Conservation (phyloP, 1,140 invertebrate species). For the Drosophila funebris region DNA sequence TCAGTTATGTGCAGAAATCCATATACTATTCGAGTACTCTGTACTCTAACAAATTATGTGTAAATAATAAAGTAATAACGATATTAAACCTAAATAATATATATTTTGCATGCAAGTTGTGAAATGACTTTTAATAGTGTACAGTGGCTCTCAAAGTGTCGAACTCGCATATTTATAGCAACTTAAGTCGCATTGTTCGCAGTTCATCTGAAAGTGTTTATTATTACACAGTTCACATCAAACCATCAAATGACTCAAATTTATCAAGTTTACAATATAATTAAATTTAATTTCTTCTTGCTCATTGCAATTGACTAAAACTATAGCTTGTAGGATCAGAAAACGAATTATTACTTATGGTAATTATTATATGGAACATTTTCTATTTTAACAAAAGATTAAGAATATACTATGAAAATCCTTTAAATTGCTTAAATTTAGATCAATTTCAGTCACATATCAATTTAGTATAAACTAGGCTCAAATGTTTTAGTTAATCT, state of each 20-base stretch:
- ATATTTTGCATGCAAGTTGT: neutral
- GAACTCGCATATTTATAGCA: neutral
- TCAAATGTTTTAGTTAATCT: neutral
- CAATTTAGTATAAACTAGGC: neutral
- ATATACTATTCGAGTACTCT: neutral
- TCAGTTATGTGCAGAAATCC: slow-evolving; percentile 13
- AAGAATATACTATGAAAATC: too few relatives aligned
- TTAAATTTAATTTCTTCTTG: too few relatives aligned
- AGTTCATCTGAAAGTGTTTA: neutral
- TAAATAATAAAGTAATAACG: neutral
- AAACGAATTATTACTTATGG: too few relatives aligned
- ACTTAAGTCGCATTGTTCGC: neutral
- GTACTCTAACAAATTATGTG: neutral
- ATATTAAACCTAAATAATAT: neutral
- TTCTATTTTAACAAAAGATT: too few relatives aligned
- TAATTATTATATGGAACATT: too few relatives aligned
- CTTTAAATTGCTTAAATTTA: neutral
- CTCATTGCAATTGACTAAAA: too few relatives aligned
- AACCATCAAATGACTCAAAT: neutral
- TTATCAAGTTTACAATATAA: too few relatives aligned
- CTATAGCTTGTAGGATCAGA: too few relatives aligned
- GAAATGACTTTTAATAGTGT: neutral
- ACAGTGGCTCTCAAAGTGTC: slow-evolving; percentile 21
- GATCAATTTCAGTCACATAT: neutral
- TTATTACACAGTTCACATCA: neutral